Evolutionary conservation across 1,140 invertebrate genomes (phyloP).

Genomic region (Atopsyche davidsoni): DNA sequence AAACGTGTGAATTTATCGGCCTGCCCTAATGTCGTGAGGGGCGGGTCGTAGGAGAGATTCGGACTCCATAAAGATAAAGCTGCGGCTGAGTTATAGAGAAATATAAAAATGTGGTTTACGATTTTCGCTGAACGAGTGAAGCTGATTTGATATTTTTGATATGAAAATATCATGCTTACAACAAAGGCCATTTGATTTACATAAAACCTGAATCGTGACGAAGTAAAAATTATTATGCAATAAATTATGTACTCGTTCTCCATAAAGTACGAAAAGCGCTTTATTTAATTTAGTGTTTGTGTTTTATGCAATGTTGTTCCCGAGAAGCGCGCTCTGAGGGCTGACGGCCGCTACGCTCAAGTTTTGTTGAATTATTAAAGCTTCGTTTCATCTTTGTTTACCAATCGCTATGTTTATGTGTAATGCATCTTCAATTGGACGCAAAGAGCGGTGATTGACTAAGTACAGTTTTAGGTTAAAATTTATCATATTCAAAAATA

Average conservation of each 20-base stretch:
- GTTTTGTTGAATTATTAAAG: neutral
- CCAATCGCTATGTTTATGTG: too few species aligned
- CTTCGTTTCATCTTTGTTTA: too few species aligned
- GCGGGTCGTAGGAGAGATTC: slow-evolving; percentile 17
- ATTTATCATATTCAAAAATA: too few species aligned
- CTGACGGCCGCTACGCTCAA: neutral
- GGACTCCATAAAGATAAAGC: slow-evolving; percentile 19
- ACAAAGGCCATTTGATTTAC: slow-evolving; percentile 27
- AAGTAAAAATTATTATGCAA: slow-evolving; percentile 29
- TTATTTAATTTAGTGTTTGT: slow-evolving; percentile 1
- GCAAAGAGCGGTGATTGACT: too few species aligned
- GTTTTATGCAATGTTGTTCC: neutral
- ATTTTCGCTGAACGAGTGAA: slow-evolving; percentile 19
- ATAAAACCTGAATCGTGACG: slow-evolving; percentile 29
- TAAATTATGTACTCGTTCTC: slow-evolving; percentile 26
- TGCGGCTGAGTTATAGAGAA: slow-evolving; percentile 23
- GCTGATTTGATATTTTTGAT: slow-evolving; percentile 28
- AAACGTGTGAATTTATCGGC: too few species aligned
- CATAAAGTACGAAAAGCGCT: slow-evolving; percentile 9
- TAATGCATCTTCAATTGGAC: too few species aligned
- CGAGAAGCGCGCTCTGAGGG: neutral
- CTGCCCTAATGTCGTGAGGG: too few species aligned
- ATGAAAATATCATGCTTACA: slow-evolving; percentile 28
- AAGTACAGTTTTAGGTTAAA: too few species aligned
- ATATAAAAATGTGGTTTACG: slow-evolving; percentile 20